Conservation (phyloP, 1,140 invertebrate species). For the Zaprionus lachaisei region DNA sequence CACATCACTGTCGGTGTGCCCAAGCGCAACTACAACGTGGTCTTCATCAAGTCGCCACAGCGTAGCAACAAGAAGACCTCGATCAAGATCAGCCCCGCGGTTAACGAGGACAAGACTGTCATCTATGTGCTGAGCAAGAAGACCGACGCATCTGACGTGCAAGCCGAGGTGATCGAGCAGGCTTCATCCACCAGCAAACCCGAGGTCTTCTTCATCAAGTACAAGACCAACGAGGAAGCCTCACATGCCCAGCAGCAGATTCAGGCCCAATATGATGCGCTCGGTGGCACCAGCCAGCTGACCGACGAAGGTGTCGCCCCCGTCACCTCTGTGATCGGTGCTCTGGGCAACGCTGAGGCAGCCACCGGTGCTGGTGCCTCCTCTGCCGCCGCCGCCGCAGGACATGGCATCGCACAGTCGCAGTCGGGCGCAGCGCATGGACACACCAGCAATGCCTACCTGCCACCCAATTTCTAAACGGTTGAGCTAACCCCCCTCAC, state of each 20-base stretch:
- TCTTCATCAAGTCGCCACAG: slow-evolving; percentile 93
- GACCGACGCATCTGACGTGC: slow-evolving; percentile 70
- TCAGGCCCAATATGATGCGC: slow-evolving; percentile 81
- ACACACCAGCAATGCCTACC: slow-evolving; percentile 73
- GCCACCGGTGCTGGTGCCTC: slow-evolving; percentile 43
- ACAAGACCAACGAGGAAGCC: slow-evolving; percentile 88
- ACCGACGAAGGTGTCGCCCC: slow-evolving; percentile 81
- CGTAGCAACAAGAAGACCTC: slow-evolving; percentile 88
- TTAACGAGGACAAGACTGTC: slow-evolving; percentile 93
- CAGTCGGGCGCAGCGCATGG: slow-evolving; percentile 31
- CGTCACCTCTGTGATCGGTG: slow-evolving; percentile 80
- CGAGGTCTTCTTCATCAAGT: slow-evolving; percentile 91
- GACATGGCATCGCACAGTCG: slow-evolving; percentile 1
- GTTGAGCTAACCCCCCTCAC: slow-evolving; percentile 49
- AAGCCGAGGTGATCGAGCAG: slow-evolving; percentile 76
- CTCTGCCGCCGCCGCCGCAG: slow-evolving; percentile 37
- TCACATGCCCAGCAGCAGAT: slow-evolving; percentile 82
- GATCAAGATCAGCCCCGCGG: slow-evolving; percentile 87
- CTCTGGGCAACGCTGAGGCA: slow-evolving; percentile 59
- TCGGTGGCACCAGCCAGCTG: slow-evolving; percentile 78
- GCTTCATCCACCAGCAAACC: slow-evolving; percentile 88
- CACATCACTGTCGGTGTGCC: slow-evolving; percentile 85
- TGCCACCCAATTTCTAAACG: slow-evolving; percentile 80
- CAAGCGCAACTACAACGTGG: slow-evolving; percentile 94
- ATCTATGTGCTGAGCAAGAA: slow-evolving; percentile 94